Conservation (phyloP, 2,113 vertebrate species). For the Leptobrachium leishanense region DNA sequence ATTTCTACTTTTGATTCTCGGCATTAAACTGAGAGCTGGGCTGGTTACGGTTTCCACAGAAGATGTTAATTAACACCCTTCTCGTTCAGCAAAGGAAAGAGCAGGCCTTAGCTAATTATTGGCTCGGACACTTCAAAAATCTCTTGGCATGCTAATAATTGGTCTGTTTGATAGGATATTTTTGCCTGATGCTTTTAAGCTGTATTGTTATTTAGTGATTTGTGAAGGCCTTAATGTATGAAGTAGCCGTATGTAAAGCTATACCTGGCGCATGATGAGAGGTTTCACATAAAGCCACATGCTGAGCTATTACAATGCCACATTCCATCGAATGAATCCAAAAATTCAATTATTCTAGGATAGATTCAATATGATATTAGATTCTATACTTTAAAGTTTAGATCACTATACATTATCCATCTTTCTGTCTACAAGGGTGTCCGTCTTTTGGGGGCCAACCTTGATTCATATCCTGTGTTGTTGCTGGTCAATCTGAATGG, state of each 20-base stretch:
- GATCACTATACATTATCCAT: no score
- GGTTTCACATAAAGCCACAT: neutral
- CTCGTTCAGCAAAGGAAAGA: slow-evolving; percentile 43
- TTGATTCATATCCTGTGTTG: no score
- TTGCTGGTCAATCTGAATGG: no score
- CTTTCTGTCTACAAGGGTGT: no score
- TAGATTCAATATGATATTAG: no score
- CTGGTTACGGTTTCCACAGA: slow-evolving; percentile 35
- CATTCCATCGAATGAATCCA: no score
- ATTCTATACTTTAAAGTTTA: no score
- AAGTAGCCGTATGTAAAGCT: neutral
- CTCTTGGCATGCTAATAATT: slow-evolving; percentile 42
- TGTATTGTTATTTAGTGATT: slow-evolving; percentile 15
- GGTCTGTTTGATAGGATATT: slow-evolving; percentile 33
- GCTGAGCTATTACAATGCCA: neutral
- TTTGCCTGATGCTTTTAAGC: slow-evolving; percentile 33
- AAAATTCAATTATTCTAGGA: no score
- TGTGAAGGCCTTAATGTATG: neutral
- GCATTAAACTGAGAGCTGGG: slow-evolving; percentile 24
- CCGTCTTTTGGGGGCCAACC: no score
- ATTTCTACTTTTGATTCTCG: slow-evolving; percentile 35
- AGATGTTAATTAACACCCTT: slow-evolving; percentile 34
- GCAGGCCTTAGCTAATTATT: slow-evolving; percentile 44
- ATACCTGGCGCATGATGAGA: neutral
- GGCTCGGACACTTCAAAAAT: slow-evolving; percentile 45